Evolutionary conservation across 2,888 invertebrate genomes (phyloP).

Genomic region (Lithophane leautieri): DNA sequence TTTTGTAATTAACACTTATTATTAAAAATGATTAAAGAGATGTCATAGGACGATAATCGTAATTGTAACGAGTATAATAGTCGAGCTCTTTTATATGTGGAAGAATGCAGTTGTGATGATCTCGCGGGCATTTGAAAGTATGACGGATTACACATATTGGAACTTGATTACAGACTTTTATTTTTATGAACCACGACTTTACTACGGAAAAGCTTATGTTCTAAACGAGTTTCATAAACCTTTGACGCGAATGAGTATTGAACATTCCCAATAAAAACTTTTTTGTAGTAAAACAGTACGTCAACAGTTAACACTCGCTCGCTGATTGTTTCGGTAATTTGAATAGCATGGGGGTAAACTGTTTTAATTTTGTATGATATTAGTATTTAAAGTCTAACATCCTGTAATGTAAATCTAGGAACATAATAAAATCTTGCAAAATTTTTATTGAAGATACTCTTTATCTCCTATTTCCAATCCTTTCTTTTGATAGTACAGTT

Average conservation of each 20-base stretch:
- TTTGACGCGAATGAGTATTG: neutral
- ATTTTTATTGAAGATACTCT: constrained; percentile 39
- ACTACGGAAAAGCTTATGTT: constrained; percentile 18
- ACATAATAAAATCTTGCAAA: constrained; percentile 51
- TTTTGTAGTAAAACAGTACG: constrained; percentile 25
- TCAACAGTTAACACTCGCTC: constrained; percentile 23
- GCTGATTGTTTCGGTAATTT: constrained; percentile 38
- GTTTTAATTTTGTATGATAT: constrained; percentile 51
- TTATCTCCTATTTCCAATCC: constrained; percentile 19
- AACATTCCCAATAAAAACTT: constrained; percentile 11
- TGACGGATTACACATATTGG: constrained; percentile 88
- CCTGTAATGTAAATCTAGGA: constrained; percentile 52
- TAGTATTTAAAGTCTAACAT: constrained; percentile 46
- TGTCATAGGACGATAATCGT: constrained; percentile 85
- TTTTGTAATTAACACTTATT: constrained; percentile 89
- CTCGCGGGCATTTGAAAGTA: constrained; percentile 86
- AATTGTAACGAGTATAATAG: constrained; percentile 82
- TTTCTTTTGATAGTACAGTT: neutral
- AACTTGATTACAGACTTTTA: constrained; percentile 79
- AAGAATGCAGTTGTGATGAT: constrained; percentile 86
- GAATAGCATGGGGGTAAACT: constrained; percentile 43
- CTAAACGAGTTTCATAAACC: neutral
- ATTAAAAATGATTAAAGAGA: constrained; percentile 77
- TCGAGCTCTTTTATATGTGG: constrained; percentile 88
- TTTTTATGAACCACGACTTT: constrained; percentile 52